Percentiles rank a stretch among this genome's conserved stretches.
phyloP scores from a whole-genome alignment of 2,113 vertebrate genomes.

The Leucoraja erinaceus region DNA sequence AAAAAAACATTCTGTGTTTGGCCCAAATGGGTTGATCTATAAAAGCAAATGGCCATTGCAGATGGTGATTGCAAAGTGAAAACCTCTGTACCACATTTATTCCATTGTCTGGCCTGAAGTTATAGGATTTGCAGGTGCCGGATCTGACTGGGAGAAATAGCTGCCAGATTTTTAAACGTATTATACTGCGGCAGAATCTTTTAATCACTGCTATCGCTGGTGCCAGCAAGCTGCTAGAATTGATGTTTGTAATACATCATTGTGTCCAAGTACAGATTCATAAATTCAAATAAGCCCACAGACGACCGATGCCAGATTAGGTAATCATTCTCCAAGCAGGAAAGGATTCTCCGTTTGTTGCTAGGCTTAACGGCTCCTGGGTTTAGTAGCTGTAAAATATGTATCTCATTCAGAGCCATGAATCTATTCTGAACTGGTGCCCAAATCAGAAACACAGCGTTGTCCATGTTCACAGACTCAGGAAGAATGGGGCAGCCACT shows the following conservation, averaged over 20 bases:
- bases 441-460: not conserved
- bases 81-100: not conserved
- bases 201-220: not conserved
- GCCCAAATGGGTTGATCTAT: not conserved
- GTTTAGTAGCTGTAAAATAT: not conserved
- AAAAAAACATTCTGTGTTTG: not conserved
- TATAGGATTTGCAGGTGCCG: not conserved
- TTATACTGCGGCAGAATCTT: slow-evolving; percentile 10
- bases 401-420: not conserved
- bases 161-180: not conserved
- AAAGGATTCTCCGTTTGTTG: not conserved
- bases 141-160: not conserved
- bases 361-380: slow-evolving; percentile 10
- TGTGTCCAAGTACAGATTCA: slow-evolving; percentile 17
- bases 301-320: not conserved
- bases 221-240: slow-evolving; percentile 23
- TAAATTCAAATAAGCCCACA: slow-evolving; percentile 26
- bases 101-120: not conserved
- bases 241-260: slow-evolving; percentile 26
- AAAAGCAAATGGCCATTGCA: slow-evolving; percentile 2
- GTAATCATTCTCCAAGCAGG: slow-evolving; percentile 28
- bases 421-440: not conserved
- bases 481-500: not conserved
- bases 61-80: not conserved
- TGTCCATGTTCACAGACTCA: not conserved